Evolutionary conservation across 2,888 invertebrate species (phyloP), one percentile per base, ranked within the genome.

Genomic region (Xanthorhoe spadicearia): DNA sequence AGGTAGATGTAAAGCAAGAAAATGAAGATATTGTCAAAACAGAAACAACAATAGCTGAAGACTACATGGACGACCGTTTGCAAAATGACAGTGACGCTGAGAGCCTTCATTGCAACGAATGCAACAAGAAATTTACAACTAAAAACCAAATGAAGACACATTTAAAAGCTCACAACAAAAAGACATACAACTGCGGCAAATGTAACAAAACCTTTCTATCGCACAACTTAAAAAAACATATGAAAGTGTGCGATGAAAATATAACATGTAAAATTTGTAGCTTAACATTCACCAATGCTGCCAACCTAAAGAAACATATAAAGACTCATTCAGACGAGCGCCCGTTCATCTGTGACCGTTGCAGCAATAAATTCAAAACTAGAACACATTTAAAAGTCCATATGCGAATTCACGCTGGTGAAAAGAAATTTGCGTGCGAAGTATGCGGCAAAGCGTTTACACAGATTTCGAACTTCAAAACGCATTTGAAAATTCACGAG

Each of bases 301-400:
- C 38, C 38, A 43, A 43, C 38, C 13, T 43, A 13, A 43, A 43
- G 13, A 43, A 43, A 43, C 38, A 43, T 13, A 13, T 43, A 43
- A 43, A 43, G 3, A 43, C 48, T 7, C 48, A 17, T 9, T 58
- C 53, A 15, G 63, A 64, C 5, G 58, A 64, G 49, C 15, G 53
- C 17, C 53, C 64, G n/a, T 64, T 23, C 23, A 58, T 53, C 3
- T 64, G 64, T 8, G 58, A 62, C 10, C 15, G 62, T 1, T 64
- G 64, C 43, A 59, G 54, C 18, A 64, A 53, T 5, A 59, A 59
- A 18, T 64, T 64, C 38, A 55, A 50, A 17, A 50, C 64, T 0
- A 17, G 38, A 43, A 50, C 54, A 3, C 49, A 60, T 15, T 49
- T 64, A 1, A 54, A 59, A 43, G 46, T 49, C 0, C 64, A 64